These are phyloP conservation scores for Volucella inflata DNA, from an alignment of 2,888 invertebrate species.

Conservation along the genomic window DNA sequence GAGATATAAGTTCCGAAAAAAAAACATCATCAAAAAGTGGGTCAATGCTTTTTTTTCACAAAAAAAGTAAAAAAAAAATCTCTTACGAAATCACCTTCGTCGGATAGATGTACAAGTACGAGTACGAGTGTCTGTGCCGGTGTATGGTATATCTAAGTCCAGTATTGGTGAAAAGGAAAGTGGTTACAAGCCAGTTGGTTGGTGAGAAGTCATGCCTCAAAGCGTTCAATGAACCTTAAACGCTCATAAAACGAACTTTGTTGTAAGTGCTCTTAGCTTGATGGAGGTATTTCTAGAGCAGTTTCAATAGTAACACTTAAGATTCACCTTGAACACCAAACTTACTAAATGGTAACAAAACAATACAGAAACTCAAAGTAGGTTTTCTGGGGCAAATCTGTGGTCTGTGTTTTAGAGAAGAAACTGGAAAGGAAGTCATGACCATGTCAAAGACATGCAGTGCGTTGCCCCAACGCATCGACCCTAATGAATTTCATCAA, in stretches of 20 bases:
- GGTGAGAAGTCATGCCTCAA: conserved; percentile 47
- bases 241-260: neutral
- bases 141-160: conserved; percentile 27
- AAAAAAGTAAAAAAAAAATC: conserved; percentile 29
- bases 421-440: conserved; percentile 62
- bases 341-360: conserved; percentile 27
- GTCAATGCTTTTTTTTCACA: conserved; percentile 73
- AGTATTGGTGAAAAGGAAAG: conserved; percentile 58
- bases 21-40: conserved; percentile 54
- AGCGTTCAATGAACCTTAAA: conserved; percentile 71
- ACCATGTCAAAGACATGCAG: conserved; percentile 69
- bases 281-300: conserved; percentile 34
- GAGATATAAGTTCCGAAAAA: conserved; percentile 33
- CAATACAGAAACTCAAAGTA: neutral
- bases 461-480: conserved; percentile 66
- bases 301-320: conserved; percentile 42
- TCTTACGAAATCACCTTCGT: conserved; percentile 63
- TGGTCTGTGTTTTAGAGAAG: conserved; percentile 17
- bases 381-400: neutral
- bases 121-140: conserved; percentile 6
- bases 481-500: conserved; percentile 60
- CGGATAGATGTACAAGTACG: neutral
- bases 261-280: conserved; percentile 34
- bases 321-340: conserved; percentile 69
- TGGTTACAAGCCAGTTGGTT: neutral